Evolutionary conservation across 1,140 invertebrate species (phyloP).

Genomic region (Sycophila sp.): DNA sequence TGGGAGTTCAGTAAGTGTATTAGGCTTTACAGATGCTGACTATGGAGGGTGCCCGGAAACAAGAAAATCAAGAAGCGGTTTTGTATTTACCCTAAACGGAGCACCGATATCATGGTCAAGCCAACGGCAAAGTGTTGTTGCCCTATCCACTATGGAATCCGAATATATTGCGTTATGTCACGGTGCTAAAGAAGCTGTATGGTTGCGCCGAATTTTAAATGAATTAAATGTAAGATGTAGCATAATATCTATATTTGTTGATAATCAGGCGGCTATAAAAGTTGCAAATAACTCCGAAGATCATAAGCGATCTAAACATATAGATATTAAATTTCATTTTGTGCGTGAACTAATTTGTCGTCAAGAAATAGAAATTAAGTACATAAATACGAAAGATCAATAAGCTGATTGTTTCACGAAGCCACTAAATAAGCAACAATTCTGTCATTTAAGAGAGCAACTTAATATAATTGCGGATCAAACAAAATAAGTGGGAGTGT

Average conservation of each 20-base stretch:
- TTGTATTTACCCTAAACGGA: background rate
- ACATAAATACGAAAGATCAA: background rate
- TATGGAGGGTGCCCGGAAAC: slow-evolving; percentile 7
- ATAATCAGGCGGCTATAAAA: slow-evolving; percentile 18
- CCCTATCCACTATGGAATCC: slow-evolving; percentile 35
- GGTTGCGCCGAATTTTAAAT: slow-evolving; percentile 21
- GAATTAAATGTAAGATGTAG: slow-evolving; percentile 10
- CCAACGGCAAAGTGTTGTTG: slow-evolving; percentile 18
- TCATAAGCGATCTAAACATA: background rate
- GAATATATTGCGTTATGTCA: slow-evolving; percentile 35
- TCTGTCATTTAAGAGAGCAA: too few relatives aligned
- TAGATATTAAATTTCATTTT: background rate
- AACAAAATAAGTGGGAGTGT: too few relatives aligned
- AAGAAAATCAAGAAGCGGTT: slow-evolving; percentile 1
- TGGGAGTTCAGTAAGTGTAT: slow-evolving; percentile 3
- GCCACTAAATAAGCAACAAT: too few relatives aligned
- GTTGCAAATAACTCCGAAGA: background rate
- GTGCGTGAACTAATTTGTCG: background rate
- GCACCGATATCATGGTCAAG: slow-evolving; percentile 1
- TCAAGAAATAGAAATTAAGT: background rate
- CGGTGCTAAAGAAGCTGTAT: slow-evolving; percentile 30
- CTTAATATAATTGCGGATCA: too few relatives aligned
- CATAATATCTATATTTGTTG: background rate
- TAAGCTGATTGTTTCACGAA: too few relatives aligned
- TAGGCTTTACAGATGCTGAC: slow-evolving; percentile 39